Evolutionary conservation across 1,140 invertebrate species (phyloP), one percentile per base, ranked within the genome.

Genomic region (Neodiprion virginianus): DNA sequence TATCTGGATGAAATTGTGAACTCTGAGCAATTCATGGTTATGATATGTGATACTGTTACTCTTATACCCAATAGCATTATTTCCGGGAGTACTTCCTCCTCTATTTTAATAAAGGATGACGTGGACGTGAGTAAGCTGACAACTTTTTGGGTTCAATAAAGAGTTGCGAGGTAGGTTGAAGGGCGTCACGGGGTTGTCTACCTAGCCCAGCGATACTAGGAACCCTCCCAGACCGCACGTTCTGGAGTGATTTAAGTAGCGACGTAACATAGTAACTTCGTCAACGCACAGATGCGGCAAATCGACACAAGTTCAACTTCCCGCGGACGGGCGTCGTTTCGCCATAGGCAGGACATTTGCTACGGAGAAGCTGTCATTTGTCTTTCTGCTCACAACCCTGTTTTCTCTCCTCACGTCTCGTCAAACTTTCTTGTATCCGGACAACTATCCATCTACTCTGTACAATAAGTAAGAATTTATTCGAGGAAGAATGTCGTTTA

Each of bases 251-350:
- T 87, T 87, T 86, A 87, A 87, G 85, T 80, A 68, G 78, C 77
- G 80, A 79, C 75, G 80, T 82, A 85, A 86, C 83, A 78, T 82
- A 85, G 82, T 82, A 87, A 87, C 81, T 85, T 84, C 79, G 68
- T 81, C 79, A 69, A 73, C 71, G 80, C 86, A 84, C 87, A 88
- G 87, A 88, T 88, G 87, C 85, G 84, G 83, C 84, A 86, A 88
- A 88, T 88, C 87, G 86, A 88, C 86, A 81, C 74, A 87, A 88
- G 80, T 88, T 87, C 78, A 61, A 61, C 53, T 61, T 61, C 8
- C 53, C 28, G 11, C 8, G 11, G 8, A 8, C 5, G 3, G 53
- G 28, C 28, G 28, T 40, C 28, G 28, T 40, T 40, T 40, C 28
- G 28, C 28, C 28, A 40, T 9, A 3, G 11, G 53, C 53, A 5